Base-by-base conservation (phyloP, 2,113 vertebrate genomes). In the Poeciliopsis retropinna region DNA sequence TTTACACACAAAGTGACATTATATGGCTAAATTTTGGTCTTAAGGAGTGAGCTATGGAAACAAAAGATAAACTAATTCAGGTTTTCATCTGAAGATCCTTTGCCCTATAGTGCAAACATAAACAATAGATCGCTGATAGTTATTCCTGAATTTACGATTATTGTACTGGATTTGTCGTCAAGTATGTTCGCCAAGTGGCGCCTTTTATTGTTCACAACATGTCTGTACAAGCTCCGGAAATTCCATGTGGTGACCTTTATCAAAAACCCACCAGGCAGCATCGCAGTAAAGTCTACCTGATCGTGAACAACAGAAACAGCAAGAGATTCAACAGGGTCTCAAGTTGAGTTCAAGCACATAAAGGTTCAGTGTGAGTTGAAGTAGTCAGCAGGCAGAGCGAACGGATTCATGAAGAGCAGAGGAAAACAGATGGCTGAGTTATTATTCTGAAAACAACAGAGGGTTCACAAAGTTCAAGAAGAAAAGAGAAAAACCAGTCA, bases 371-470 rank as follows among this genome's bases (percentile, higher is more conserved):
- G 72, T 85, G 60, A 79, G 57, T 54, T 73, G 67, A 82, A 82
- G 78, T 77, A 80, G 78, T 88, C 88, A 81, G 80, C 85, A 82
- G 75, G 83, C 57, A 69, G 74, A 86, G 71, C 66, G 37, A 54
- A 34, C 7, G n/a, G 34, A 41, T 17, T 22, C 19, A 14, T 34
- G 34, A 37, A 57, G 57, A 28, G 70, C 51, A 68, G 39, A 37
- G 25, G 6, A 25, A n/a, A 57, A 57, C 10, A 8, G 25, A 57
- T 25, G n/a, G 25, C 29, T 25, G 67, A 71, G 63, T 47, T 60
- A 62, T 73, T 51, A 60, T 47, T 80, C 51, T 80, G 71, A 60
- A 75, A 84, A 72, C 63, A 94, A 92, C 93, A 94, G 87, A 89
- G 90, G 91, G 87, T 67, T 76, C 64, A 82, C 76, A 47, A 34